Base-by-base conservation (phyloP, 2,113 vertebrate species). In the human (Homo sapiens) region DNA sequence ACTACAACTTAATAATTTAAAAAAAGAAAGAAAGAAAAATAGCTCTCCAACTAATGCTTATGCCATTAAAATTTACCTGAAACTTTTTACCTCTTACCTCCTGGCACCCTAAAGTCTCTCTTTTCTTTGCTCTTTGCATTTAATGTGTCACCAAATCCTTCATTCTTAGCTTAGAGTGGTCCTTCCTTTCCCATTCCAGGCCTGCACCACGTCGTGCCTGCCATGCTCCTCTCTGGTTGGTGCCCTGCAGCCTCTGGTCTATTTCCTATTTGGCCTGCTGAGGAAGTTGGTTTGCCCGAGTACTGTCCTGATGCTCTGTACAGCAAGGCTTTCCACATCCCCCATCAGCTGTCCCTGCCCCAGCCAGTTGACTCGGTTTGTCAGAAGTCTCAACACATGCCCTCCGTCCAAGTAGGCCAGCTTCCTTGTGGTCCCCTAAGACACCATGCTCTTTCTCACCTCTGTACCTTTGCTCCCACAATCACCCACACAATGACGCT, bases 401-500 rank as follows among this genome's bases (percentile, higher is more conserved):
- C 4, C 8, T 68, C 11, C 0, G 2, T 52, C 38, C 11, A 11
- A 43, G 16, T 38, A 55, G 9, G 30, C 68, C 6, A 8, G 35
- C 23, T 18, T 76, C 79, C 0, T 7, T 52, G 22, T 40, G n/a
- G 57, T 45, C 35, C n/a, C 50, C 35, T 38, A 75, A 91, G 79
- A 81, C 20, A 48, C 8, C 13, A 20, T 22, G 27, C 3, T 12
- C 9, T 66, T 64, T 76, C 48, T 14, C 52, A 38, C 12, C 57
- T 35, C 8, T 61, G 25, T 3, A 18, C 38, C 12, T 89, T 78
- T 32, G 35, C 6, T 83, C 10, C 23, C 6, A 8, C 1, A 30
- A 12, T 86, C 70, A 17, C 45, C 32, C 45, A 55, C 8, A 0
- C 3, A 17, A 4, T 3, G 2, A 64, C 6, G 13, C 16, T 45